Conservation (phyloP, 1,140 invertebrate species). For the Coenobita brevimanus region DNA sequence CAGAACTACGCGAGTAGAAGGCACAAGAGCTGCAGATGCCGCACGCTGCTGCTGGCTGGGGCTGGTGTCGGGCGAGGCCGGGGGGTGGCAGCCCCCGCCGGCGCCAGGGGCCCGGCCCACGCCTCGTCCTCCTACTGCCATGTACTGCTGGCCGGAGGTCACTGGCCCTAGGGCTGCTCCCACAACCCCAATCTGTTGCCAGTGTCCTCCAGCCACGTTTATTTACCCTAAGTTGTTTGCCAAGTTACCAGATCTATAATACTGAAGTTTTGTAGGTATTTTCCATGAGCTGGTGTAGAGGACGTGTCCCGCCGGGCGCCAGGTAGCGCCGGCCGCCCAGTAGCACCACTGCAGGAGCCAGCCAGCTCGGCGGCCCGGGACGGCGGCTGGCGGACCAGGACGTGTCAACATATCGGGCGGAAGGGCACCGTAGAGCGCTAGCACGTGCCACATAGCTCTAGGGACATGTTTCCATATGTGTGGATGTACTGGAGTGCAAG, state of each 20-base stretch:
- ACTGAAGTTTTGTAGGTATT: slow-evolving; percentile 56
- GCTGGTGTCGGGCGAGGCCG: slow-evolving; percentile 34
- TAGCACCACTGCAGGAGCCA: slow-evolving; percentile 15
- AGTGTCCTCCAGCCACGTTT: slow-evolving; percentile 42
- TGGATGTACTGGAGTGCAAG: slow-evolving; percentile 62
- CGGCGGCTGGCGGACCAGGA: slow-evolving; percentile 26
- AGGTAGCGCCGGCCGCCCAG: slow-evolving; percentile 58
- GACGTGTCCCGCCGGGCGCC: slow-evolving; percentile 52
- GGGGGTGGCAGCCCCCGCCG: slow-evolving; percentile 11
- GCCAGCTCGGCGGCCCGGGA: slow-evolving; percentile 10
- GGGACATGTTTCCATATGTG: slow-evolving; percentile 59
- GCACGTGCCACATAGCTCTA: slow-evolving; percentile 56
- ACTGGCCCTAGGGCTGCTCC: slow-evolving; percentile 42
- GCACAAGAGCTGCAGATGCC: slow-evolving; percentile 33
- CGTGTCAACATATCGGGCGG: slow-evolving; percentile 63
- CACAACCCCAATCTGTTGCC: slow-evolving; percentile 25
- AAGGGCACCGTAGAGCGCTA: slow-evolving; percentile 47
- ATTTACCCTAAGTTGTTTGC: slow-evolving; percentile 50
- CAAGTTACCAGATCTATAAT: slow-evolving; percentile 46
- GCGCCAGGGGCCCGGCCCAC: slow-evolving; percentile 26
- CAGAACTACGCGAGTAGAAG: slow-evolving; percentile 50
- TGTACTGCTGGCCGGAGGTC: slow-evolving; percentile 38
- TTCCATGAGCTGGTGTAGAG: slow-evolving; percentile 52
- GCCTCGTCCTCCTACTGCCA: slow-evolving; percentile 39
- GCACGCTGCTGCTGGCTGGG: slow-evolving; percentile 49